These are phyloP conservation scores for Neria commutata DNA, from an alignment of 2,888 invertebrate genomes.

Conservation along the genomic window DNA sequence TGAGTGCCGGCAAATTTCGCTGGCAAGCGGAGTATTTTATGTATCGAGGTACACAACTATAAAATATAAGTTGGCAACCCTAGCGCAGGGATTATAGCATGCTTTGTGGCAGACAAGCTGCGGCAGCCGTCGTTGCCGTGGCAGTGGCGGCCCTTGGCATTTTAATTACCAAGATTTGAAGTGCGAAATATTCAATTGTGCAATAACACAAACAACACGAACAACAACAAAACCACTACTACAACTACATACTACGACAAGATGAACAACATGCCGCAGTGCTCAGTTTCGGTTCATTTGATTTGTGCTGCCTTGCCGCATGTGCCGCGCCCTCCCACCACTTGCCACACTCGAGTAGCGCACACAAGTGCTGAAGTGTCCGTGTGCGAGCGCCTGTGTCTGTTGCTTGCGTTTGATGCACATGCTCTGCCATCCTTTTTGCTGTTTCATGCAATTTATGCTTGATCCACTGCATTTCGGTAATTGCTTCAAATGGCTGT, in stretches of 20 bases:
- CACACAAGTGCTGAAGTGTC: neutral
- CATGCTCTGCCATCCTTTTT: neutral
- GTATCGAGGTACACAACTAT: no score
- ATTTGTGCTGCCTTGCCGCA: neutral
- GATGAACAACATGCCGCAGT: no score
- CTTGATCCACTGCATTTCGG: neutral
- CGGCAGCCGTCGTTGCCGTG: constrained; percentile 3
- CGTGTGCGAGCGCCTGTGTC: neutral
- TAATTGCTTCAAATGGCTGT: no score
- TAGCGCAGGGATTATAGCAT: no score
- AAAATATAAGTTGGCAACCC: no score
- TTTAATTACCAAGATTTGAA: constrained; percentile 44
- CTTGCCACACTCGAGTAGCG: neutral
- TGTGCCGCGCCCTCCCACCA: neutral
- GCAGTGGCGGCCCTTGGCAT: constrained; percentile 36
- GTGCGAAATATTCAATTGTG: neutral
- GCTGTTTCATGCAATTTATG: constrained; percentile 6
- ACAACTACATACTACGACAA: no score
- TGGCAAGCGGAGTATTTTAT: no score
- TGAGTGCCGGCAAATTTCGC: no score
- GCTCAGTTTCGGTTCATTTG: neutral
- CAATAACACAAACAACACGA: no score
- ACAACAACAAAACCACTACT: no score
- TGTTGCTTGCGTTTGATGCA: neutral
- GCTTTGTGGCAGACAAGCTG: no score